These are phyloP conservation scores for Smithornis capensis DNA, from an alignment of 2,113 vertebrate species.

Conservation along the genomic window DNA sequence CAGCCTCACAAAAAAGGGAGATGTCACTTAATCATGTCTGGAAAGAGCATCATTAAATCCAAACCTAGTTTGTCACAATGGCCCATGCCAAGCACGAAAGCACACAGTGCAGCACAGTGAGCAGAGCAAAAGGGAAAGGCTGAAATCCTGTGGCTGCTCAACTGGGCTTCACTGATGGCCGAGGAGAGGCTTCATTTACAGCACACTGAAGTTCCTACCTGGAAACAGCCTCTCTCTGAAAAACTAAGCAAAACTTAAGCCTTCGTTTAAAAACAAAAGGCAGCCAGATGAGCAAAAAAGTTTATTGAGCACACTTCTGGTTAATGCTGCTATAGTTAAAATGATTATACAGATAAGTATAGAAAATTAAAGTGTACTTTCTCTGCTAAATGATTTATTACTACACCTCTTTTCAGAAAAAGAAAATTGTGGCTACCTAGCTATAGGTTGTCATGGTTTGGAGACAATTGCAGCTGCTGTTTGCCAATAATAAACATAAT, in stretches of 20 bases:
- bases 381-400: not conserved
- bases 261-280: not conserved
- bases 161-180: not conserved
- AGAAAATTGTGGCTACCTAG: not conserved
- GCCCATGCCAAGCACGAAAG: not conserved
- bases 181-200: not conserved
- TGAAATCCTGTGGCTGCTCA: fast-evolving
- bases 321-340: not conserved
- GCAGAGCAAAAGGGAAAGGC: not conserved
- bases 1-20: not conserved
- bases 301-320: not conserved
- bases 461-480: not conserved
- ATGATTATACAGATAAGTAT: not conserved
- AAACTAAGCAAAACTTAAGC: not conserved
- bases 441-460: not conserved
- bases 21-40: not conserved
- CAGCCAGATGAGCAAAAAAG: not conserved
- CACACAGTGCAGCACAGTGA: not conserved
- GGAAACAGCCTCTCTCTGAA: not conserved
- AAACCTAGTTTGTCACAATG: not conserved
- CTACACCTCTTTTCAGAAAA: not conserved
- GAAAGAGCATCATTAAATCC: not conserved
- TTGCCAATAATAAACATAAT: not conserved
- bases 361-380: not conserved
- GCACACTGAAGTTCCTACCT: not conserved